Conservation (phyloP, 2,797 vertebrate genomes). For the Melanotaenia nigrans region DNA sequence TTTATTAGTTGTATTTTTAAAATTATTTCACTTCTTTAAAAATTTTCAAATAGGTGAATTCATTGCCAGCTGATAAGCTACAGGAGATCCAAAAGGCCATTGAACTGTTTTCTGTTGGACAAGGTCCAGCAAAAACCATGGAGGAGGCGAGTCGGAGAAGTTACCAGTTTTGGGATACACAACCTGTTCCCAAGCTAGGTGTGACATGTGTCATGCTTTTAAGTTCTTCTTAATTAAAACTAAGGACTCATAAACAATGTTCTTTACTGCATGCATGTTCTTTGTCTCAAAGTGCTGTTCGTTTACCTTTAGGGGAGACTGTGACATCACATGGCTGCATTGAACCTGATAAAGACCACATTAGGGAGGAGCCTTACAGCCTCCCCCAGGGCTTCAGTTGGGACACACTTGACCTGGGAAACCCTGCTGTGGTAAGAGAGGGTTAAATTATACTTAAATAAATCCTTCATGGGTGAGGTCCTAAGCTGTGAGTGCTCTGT, state of each 20-base stretch:
- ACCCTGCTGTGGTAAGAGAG: constrained; percentile 90
- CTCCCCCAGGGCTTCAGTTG: constrained; percentile 95
- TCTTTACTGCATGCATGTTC: not conserved
- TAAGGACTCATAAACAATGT: not conserved
- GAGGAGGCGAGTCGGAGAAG: constrained; percentile 96
- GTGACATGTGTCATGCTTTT: constrained; percentile 36
- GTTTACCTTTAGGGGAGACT: constrained; percentile 87
- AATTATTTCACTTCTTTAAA: not conserved
- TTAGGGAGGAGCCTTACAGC: constrained; percentile 96
- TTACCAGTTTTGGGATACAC: constrained; percentile 99
- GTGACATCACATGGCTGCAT: constrained; percentile 95
- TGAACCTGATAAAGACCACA: constrained; percentile 94
- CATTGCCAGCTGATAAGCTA: constrained; percentile 77
- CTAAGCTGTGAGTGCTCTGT: not conserved
- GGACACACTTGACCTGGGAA: constrained; percentile 94
- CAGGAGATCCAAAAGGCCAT: constrained; percentile 96
- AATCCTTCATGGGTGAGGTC: not conserved
- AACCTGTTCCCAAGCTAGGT: constrained; percentile 98
- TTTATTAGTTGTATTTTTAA: not conserved
- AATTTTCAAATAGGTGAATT: constrained; percentile 79
- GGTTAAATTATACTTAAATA: not conserved
- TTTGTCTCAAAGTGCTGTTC: constrained; percentile 3
- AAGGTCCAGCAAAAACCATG: constrained; percentile 98
- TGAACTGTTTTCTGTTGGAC: constrained; percentile 95
- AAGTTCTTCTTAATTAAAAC: not conserved